Percentiles rank a stretch among this genome's conserved stretches.
These are phyloP conservation scores for Lutra lutra DNA, from an alignment of 2,797 vertebrate species.

Conservation along the genomic window DNA sequence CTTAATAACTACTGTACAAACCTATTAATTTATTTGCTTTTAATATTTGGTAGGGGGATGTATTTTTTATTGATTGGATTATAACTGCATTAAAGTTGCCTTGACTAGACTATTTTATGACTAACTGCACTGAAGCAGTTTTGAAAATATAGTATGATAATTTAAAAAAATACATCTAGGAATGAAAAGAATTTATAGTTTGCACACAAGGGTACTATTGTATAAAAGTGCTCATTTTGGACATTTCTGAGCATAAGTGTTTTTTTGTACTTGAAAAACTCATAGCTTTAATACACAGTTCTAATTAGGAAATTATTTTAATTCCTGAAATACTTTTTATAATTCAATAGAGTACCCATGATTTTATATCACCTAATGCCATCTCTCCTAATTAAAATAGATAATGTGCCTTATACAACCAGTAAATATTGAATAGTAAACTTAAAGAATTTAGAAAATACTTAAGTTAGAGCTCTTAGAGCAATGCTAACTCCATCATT, in stretches of 20 bases:
- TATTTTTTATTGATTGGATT: neutral
- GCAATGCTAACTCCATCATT: neutral
- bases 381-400: neutral
- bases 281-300: neutral
- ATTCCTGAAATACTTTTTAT: neutral
- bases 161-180: neutral
- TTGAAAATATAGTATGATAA: neutral
- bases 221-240: neutral
- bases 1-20: neutral
- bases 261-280: neutral
- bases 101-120: neutral
- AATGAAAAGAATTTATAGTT: neutral
- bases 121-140: neutral
- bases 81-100: neutral
- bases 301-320: neutral
- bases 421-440: constrained; percentile 5
- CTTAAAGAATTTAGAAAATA: neutral
- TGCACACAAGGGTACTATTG: neutral
- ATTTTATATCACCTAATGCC: neutral
- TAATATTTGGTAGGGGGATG: neutral
- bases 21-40: neutral
- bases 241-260: neutral
- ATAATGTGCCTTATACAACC: neutral
- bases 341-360: neutral
- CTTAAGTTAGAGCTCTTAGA: neutral